Conservation (phyloP, 2,113 vertebrate genomes). For the Periophthalmodon schlosseri region DNA sequence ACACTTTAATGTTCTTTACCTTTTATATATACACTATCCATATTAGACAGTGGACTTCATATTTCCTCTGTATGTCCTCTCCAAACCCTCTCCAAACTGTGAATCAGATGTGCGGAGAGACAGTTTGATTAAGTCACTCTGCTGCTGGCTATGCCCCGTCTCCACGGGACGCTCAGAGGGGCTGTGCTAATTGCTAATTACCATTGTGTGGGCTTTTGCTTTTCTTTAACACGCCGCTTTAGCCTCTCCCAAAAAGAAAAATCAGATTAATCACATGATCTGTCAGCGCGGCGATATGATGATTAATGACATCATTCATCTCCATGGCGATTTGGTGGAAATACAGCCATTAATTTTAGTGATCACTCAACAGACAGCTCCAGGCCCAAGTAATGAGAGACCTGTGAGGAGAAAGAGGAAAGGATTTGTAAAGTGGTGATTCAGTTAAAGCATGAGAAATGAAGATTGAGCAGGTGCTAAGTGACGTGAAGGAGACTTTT, state of each 20-base stretch:
- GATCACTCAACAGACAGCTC: constrained; percentile 60
- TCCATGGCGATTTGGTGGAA: constrained; percentile 65
- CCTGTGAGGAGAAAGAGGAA: constrained; percentile 3
- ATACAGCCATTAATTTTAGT: constrained; percentile 70
- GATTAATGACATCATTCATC: constrained; percentile 73
- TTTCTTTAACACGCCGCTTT: constrained; percentile 52
- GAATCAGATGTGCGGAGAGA: constrained; percentile 39
- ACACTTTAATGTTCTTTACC: too few species aligned
- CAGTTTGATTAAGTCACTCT: constrained; percentile 64
- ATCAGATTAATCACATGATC: constrained; percentile 71
- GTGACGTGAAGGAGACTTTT: constrained; percentile 15
- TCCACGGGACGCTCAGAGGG: constrained; percentile 26
- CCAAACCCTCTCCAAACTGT: constrained; percentile 12
- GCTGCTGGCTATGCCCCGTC: constrained; percentile 49
- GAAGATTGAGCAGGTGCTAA: constrained; percentile 15
- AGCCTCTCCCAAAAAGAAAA: constrained; percentile 19
- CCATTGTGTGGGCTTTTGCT: constrained; percentile 52
- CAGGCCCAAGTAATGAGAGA: constrained; percentile 10
- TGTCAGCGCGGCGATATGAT: constrained; percentile 65
- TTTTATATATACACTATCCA: not conserved
- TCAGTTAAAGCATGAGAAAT: constrained; percentile 11
- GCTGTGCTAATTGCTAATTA: constrained; percentile 67
- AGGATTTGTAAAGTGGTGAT: constrained; percentile 11
- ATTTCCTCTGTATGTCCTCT: not conserved
- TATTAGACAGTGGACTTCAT: not conserved